phyloP scores from a whole-genome alignment of 2,888 invertebrate species.

The Leucoptera coffeella region DNA sequence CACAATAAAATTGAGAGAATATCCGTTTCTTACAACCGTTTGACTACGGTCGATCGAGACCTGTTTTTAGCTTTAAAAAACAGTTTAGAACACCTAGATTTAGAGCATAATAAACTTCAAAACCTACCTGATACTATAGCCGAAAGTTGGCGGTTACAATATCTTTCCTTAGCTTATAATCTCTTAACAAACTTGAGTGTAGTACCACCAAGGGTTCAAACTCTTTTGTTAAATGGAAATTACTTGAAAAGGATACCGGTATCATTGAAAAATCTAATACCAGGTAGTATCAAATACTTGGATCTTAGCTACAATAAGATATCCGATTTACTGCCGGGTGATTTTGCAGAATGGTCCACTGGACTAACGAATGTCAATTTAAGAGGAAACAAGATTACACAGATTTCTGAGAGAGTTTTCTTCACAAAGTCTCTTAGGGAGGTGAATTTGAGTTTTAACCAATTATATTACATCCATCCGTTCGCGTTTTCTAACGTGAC shows the following conservation, averaged over 20 bases:
- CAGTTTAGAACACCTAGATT: slow-evolving; percentile 72
- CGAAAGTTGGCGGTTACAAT: slow-evolving; percentile 63
- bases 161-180: slow-evolving; percentile 79
- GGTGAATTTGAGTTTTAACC: slow-evolving; percentile 87
- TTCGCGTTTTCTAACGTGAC: slow-evolving; percentile 75
- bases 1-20: slow-evolving; percentile 69
- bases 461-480: slow-evolving; percentile 73
- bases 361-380: slow-evolving; percentile 75
- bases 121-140: slow-evolving; percentile 66
- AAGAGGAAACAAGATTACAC: slow-evolving; percentile 77
- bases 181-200: slow-evolving; percentile 51
- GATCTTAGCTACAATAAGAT: slow-evolving; percentile 87
- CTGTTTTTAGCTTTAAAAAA: slow-evolving; percentile 70
- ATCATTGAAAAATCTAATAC: slow-evolving; percentile 64
- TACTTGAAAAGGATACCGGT: slow-evolving; percentile 68
- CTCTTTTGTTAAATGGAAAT: slow-evolving; percentile 76
- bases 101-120: slow-evolving; percentile 72
- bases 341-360: slow-evolving; percentile 73
- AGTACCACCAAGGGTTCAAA: slow-evolving; percentile 65
- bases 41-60: slow-evolving; percentile 61
- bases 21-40: slow-evolving; percentile 72
- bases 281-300: slow-evolving; percentile 68
- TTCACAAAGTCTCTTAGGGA: slow-evolving; percentile 76
- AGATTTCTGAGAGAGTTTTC: slow-evolving; percentile 65
- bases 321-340: slow-evolving; percentile 66